Conservation (phyloP, 2,797 vertebrate species). For the Psittacula echo region DNA sequence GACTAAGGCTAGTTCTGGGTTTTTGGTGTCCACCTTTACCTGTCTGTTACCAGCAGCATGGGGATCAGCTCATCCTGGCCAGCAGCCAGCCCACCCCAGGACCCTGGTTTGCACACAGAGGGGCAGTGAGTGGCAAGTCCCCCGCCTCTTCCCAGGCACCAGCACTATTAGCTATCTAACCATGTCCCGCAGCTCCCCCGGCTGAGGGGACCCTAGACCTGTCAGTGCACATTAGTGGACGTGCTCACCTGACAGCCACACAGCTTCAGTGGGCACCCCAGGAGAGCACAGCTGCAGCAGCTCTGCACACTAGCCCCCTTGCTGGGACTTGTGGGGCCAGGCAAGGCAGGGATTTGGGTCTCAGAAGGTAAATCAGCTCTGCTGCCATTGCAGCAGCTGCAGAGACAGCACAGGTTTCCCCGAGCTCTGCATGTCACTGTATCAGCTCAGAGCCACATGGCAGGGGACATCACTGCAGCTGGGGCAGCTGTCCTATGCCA, state of each 20-base stretch:
- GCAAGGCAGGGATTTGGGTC: background rate
- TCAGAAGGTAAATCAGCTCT: background rate
- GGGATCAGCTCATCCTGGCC: background rate
- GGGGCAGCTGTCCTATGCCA: background rate
- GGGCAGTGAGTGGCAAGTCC: background rate
- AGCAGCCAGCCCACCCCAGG: background rate
- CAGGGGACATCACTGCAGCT: background rate
- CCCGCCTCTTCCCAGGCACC: background rate
- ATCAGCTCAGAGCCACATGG: background rate
- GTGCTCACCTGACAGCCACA: background rate
- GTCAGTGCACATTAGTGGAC: background rate
- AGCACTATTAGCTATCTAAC: background rate
- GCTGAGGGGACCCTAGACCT: background rate
- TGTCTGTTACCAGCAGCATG: fast-evolving
- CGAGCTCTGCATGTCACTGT: fast-evolving
- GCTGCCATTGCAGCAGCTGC: background rate
- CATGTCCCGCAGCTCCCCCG: fast-evolving
- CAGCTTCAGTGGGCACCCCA: background rate
- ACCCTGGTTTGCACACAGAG: background rate
- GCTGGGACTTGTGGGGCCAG: background rate
- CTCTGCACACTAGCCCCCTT: background rate
- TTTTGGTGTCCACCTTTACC: background rate
- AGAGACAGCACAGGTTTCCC: background rate
- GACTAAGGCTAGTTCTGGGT: background rate
- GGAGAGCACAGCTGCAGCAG: background rate